Evolutionary conservation across 2,113 vertebrate genomes (phyloP).

Genomic region (Eretmochelys imbricata): DNA sequence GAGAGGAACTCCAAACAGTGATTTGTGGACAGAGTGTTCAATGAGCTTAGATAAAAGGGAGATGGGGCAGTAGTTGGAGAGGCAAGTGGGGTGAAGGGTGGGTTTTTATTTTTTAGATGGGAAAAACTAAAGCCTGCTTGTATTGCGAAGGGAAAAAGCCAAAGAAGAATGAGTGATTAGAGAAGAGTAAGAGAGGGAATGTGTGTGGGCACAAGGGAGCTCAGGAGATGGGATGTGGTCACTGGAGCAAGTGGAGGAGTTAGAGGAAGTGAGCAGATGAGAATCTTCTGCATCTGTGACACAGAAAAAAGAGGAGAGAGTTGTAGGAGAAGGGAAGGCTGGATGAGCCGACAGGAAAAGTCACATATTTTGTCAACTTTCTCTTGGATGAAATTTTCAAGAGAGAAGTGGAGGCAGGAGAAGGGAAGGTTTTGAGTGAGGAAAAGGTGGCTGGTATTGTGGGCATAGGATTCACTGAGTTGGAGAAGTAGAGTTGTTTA

Average conservation of each 20-base stretch:
- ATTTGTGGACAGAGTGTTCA: neutral
- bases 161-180: neutral
- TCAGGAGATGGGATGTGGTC: neutral
- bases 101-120: neutral
- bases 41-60: neutral
- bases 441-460: neutral
- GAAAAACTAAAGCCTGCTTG: neutral
- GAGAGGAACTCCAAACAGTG: neutral
- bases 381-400: neutral
- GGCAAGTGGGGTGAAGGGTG: neutral
- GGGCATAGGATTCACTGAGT: neutral
- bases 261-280: neutral
- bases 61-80: fast-evolving
- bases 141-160: neutral
- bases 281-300: neutral
- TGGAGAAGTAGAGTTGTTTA: neutral
- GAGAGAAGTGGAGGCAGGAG: neutral
- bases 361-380: neutral
- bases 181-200: neutral
- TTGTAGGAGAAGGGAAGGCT: neutral
- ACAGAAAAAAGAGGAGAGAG: neutral
- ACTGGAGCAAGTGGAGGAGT: neutral
- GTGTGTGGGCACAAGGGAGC: neutral
- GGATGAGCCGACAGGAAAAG: neutral
- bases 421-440: neutral